Percentiles rank a stretch among this genome's conserved stretches.
These are phyloP conservation scores for human DNA, from an alignment of 2,113 vertebrate species.

Conservation along the genomic window DNA sequence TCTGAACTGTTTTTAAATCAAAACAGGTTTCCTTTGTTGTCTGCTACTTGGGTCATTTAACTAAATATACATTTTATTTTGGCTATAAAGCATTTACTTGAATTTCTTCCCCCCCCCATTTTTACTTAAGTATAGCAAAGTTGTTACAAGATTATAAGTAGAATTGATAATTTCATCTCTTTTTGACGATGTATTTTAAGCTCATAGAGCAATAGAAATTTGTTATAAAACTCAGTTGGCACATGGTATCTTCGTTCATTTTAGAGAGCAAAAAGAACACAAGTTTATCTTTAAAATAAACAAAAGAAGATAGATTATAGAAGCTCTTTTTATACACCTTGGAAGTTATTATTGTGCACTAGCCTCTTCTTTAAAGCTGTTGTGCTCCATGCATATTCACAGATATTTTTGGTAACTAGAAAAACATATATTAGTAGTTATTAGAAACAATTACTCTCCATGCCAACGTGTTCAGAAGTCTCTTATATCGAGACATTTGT, in stretches of 20 bases:
- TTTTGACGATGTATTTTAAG: constrained; percentile 2
- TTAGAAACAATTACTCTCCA: neutral
- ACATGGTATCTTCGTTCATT: neutral
- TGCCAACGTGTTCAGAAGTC: constrained; percentile 10
- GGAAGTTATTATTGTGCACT: neutral
- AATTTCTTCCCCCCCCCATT: neutral
- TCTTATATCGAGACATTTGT: constrained; percentile 27
- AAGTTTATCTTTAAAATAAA: constrained; percentile 6
- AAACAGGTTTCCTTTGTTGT: neutral
- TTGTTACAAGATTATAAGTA: neutral
- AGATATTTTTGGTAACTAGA: constrained; percentile 6
- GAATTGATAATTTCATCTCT: constrained; percentile 7
- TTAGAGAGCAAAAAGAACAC: neutral
- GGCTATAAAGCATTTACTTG: neutral
- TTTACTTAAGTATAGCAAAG: constrained; percentile 32
- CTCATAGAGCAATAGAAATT: neutral
- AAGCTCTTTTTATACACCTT: neutral
- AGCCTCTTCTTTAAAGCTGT: constrained; percentile 2
- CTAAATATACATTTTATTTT: constrained; percentile 15
- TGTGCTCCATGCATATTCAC: neutral
- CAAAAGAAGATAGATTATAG: constrained; percentile 1
- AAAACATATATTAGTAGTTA: neutral
- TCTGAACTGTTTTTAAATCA: neutral
- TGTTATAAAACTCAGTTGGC: neutral
- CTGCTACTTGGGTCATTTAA: neutral